phyloP scores from a whole-genome alignment of 2,797 vertebrate species.

The Etheostoma perlongum region DNA sequence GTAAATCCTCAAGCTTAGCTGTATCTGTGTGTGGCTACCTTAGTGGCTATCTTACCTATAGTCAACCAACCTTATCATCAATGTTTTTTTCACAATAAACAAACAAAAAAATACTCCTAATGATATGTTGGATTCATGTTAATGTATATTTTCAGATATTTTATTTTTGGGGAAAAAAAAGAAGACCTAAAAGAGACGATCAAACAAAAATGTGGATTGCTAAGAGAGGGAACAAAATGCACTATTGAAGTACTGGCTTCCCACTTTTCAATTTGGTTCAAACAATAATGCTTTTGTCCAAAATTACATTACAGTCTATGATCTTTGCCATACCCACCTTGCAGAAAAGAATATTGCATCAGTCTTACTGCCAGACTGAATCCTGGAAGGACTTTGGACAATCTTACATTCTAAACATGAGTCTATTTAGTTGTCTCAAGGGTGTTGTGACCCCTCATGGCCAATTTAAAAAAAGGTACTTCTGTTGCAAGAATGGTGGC shows the following conservation, averaged over 20 bases:
- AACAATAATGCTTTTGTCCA: neutral
- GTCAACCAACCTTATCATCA: no score
- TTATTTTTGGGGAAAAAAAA: no score
- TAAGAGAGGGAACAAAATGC: neutral
- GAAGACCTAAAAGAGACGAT: no score
- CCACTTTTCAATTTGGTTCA: neutral
- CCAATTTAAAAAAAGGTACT: conserved; percentile 72
- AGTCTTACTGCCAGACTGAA: conserved; percentile 1
- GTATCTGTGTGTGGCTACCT: no score
- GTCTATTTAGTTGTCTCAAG: conserved; percentile 61
- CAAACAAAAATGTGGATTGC: no score
- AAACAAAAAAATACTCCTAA: no score
- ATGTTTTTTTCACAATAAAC: no score
- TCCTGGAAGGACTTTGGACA: conserved; percentile 44
- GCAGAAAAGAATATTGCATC: conserved; percentile 37
- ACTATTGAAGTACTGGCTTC: neutral
- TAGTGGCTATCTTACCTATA: no score
- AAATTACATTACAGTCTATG: conserved; percentile 41
- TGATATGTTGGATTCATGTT: no score
- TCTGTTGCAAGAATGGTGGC: conserved; percentile 52
- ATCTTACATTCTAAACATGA: conserved; percentile 52
- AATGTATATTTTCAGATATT: no score
- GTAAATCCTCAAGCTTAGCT: no score
- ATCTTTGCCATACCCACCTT: conserved; percentile 28
- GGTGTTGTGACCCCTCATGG: conserved; percentile 66